These are phyloP conservation scores for Spicauda simplicius DNA, from an alignment of 2,888 invertebrate genomes.

Conservation along the genomic window DNA sequence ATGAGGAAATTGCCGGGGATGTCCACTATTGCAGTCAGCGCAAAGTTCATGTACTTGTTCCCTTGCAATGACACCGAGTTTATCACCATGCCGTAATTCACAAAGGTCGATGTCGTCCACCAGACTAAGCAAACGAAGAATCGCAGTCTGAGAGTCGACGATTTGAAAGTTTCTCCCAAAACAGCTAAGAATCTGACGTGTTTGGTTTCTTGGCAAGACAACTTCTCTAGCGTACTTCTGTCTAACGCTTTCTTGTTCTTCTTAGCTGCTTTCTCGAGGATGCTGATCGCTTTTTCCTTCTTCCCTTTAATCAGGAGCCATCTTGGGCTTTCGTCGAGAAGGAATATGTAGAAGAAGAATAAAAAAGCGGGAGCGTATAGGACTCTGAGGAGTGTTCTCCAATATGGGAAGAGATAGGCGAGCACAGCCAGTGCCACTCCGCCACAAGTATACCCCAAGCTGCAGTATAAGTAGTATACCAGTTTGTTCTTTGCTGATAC, in stretches of 20 bases:
- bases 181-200: conserved; percentile 52
- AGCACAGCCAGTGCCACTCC: conserved; percentile 53
- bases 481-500: conserved; percentile 64
- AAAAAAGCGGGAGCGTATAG: conserved; percentile 89
- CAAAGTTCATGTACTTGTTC: conserved; percentile 91
- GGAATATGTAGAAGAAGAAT: conserved; percentile 86
- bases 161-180: conserved; percentile 63
- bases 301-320: conserved; percentile 91
- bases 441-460: conserved; percentile 59
- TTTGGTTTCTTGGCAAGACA: conserved; percentile 54
- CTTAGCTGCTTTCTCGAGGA: conserved; percentile 86
- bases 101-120: conserved; percentile 88
- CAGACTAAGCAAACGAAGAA: conserved; percentile 70
- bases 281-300: conserved; percentile 85
- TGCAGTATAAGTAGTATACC: conserved; percentile 56
- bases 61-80: conserved; percentile 90
- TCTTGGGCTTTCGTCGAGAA: conserved; percentile 90
- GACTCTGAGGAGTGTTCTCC: conserved; percentile 87
- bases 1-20: conserved; percentile 84
- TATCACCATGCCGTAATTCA: conserved; percentile 91
- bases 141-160: conserved; percentile 59
- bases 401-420: conserved; percentile 83
- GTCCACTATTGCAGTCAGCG: conserved; percentile 82
- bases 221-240: conserved; percentile 53
- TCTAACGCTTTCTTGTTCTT: conserved; percentile 65